Base-by-base conservation (phyloP, 2,888 invertebrate species). In the Poecilus cupreus region DNA sequence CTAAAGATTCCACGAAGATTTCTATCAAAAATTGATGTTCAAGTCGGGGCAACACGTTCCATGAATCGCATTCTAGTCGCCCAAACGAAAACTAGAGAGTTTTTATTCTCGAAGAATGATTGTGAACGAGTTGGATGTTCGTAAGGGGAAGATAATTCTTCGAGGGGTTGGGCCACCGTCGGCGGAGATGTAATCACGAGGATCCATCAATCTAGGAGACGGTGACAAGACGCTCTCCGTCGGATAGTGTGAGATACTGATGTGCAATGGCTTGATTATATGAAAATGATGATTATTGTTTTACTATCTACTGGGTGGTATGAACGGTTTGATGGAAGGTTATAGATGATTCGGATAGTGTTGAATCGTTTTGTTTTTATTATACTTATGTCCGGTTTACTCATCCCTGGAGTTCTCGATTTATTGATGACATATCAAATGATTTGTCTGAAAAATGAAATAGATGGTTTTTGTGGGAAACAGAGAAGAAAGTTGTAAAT, bases 21-120 rank as follows among this genome's bases (percentile, higher is more conserved):
- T 84, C 85, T 85, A 85, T 86, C 86, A 85, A 85, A 84, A 85
- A 85, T 85, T 86, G 86, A 86, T 85, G 86, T 84, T 84, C 83
- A 83, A 84, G 84, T 83, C 83, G 83, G 82, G 79, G 83, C 84
- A 85, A 85, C 85, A 85, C 85, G 84, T 78, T 78, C 57, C 64
- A 22, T 43, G 46, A 16, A 78, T 64, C 64, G 60, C 24, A 78
- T 16, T 46, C 4, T 26, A 78, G 64, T 78, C 13, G 78, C 6
- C 11, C 78, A 51, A 5, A n/a, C 11, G 13, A 18, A 3, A 10
- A 64, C 8, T 49, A 16, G 3, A 8, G 4, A 37, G 18, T 60
- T 60, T 5, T 6, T 24, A 20, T 16, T 39, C 68, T 13, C 10
- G 37, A 16, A 39, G 0, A 5, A 11, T 0, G 37, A 18, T 68